phyloP scores from a whole-genome alignment of 2,888 invertebrate genomes.

The Athalia rosae region DNA sequence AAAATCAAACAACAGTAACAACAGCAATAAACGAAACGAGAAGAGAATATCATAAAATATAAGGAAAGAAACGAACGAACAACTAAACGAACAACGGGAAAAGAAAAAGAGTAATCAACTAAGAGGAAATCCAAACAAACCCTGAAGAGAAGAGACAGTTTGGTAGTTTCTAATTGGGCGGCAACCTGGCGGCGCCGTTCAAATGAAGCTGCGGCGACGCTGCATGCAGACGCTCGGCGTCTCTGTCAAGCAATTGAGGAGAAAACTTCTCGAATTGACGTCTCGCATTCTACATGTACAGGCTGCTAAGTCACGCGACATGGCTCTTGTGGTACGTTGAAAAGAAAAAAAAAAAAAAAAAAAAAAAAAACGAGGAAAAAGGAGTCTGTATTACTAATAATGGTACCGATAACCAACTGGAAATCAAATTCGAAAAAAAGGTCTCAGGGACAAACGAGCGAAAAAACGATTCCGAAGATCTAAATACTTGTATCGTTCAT shows the following conservation, averaged over 20 bases:
- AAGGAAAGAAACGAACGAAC: too few species aligned
- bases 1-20: too few species aligned
- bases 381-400: background rate
- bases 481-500: too few species aligned
- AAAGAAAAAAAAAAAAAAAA: background rate
- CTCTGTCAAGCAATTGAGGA: slow-evolving; percentile 71
- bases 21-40: too few species aligned
- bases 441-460: too few species aligned
- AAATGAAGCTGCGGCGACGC: slow-evolving; percentile 72
- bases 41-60: too few species aligned
- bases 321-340: slow-evolving; percentile 70
- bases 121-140: background rate
- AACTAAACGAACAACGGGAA: background rate
- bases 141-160: slow-evolving; percentile 8
- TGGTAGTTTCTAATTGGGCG: slow-evolving; percentile 64
- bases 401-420: background rate
- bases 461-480: too few species aligned
- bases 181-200: slow-evolving; percentile 71
- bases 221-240: slow-evolving; percentile 73
- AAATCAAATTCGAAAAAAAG: too few species aligned
- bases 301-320: slow-evolving; percentile 69
- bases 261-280: slow-evolving; percentile 69
- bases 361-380: background rate
- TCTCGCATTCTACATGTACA: slow-evolving; percentile 70
- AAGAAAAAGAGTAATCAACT: background rate